Evolutionary conservation across 2,888 invertebrate genomes (phyloP), one percentile per base, ranked within the genome.

Genomic region (Hofmannophila pseudospretella): DNA sequence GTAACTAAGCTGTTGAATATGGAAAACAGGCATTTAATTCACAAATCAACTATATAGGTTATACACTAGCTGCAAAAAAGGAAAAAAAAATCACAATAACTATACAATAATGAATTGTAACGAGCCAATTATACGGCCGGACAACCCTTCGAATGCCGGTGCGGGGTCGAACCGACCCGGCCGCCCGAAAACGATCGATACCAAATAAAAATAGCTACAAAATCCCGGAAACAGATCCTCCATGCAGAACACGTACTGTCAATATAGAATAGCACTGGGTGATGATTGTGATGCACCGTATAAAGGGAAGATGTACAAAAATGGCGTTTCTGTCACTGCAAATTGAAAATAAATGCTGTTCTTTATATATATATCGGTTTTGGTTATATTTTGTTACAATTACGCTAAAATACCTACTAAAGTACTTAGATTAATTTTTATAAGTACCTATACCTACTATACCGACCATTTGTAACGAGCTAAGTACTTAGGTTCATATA

Each of bases 281-380:
- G 81, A 81, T 79, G 78, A 85, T 84, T 81, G 82, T 75, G 79
- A 80, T 81, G 80, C 82, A 77, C 75, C 74, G 67, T 58, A 60
- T 50, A 67, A 64, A 61, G 67, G 59, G 60, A 49, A 37, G 51
- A 51, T 47, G 53, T 39, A 51, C 70, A 72, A 74, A 74, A 76
- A 75, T 71, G 62, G 53, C 57, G 42, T 47, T 60, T 53, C 50
- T 48, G 64, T 53, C 56, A 59, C 71, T 66, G 69, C 63, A 65
- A 59, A 84, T 82, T 82, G 84, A 82, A 75, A 77, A 70, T 76
- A 77, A 76, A 67, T 55, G 55, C 42, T 49, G 31, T n/a, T n/a
- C n/a, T n/a, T n/a, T n/a, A n/a, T n/a, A n/a, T n/a, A n/a, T n/a
- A n/a, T n/a, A n/a, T n/a, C n/a, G n/a, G n/a, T n/a, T n/a, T n/a